These are phyloP conservation scores for Perca fluviatilis DNA, from an alignment of 2,113 vertebrate genomes.

Conservation along the genomic window DNA sequence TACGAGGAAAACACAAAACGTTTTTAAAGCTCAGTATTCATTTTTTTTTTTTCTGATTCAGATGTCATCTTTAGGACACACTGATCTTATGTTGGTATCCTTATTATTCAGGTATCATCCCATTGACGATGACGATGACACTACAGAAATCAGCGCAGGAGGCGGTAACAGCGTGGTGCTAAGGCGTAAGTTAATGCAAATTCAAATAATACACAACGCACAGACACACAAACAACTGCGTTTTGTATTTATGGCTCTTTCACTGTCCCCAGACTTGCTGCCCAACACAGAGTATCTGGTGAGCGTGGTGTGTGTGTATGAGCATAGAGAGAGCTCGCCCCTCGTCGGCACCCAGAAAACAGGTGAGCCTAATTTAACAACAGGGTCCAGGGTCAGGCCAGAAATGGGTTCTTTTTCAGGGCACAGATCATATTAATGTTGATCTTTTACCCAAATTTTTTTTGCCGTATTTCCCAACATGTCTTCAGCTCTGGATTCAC, in stretches of 20 bases:
- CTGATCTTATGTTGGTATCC: neutral
- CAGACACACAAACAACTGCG: neutral
- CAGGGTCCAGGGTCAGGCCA: neutral
- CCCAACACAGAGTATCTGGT: constrained; percentile 94
- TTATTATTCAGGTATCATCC: constrained; percentile 87
- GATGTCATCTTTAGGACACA: neutral
- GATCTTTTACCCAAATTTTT: neutral
- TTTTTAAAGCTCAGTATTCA: neutral
- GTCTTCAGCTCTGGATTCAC: constrained; percentile 91
- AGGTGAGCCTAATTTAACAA: constrained; percentile 76
- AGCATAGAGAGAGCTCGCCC: constrained; percentile 90
- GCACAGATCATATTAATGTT: neutral
- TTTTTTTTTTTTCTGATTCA: neutral
- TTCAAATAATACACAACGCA: neutral
- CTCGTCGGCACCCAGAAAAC: constrained; percentile 90
- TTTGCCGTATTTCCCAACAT: neutral
- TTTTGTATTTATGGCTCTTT: neutral
- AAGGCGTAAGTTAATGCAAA: constrained; percentile 84
- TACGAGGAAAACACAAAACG: constrained; percentile 61
- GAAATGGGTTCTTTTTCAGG: neutral
- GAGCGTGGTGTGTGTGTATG: constrained; percentile 92
- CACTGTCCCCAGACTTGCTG: constrained; percentile 87
- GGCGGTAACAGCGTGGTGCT: constrained; percentile 87
- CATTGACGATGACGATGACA: constrained; percentile 91
- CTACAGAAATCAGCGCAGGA: constrained; percentile 87